Base-by-base conservation (phyloP, 35 echinoderm and acorn worm species). In the Diadema setosum region DNA sequence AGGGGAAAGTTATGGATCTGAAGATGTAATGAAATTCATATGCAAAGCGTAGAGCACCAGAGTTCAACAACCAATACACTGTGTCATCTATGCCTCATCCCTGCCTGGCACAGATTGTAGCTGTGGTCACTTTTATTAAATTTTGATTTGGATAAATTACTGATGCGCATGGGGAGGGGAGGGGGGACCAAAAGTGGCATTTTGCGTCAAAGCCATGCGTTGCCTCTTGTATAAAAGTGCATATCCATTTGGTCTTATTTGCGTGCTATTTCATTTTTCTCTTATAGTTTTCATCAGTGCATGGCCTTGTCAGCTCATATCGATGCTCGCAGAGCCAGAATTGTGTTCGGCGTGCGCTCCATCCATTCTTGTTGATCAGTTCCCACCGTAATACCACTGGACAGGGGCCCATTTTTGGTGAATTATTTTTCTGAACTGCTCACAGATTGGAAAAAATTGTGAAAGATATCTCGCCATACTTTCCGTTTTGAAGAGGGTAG, bases 291-390 rank as follows among this genome's bases (percentile, higher is more conserved):
- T 34, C 63, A 29, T 34, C 37, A 34, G 37, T 9, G 37, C 30
- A 67, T 67, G 63, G 63, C 63, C 63, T 67, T 67, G 63, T 34
- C 63, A n/a, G n/a, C n/a, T n/a, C n/a, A n/a, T n/a, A n/a, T n/a
- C n/a, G n/a, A n/a, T n/a, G n/a, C n/a, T n/a, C n/a, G n/a, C n/a
- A n/a, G n/a, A n/a, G n/a, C n/a, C n/a, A n/a, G n/a, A n/a, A n/a
- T n/a, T n/a, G n/a, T n/a, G n/a, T n/a, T n/a, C n/a, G n/a, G n/a
- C n/a, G n/a, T n/a, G n/a, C n/a, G n/a, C n/a, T n/a, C n/a, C n/a
- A n/a, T n/a, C n/a, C n/a, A n/a, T n/a, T n/a, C n/a, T n/a, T n/a
- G n/a, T n/a, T n/a, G n/a, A n/a, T n/a, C n/a, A n/a, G n/a, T n/a
- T n/a, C n/a, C n/a, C n/a, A n/a, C n/a, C n/a, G n/a, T n/a, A n/a